Base-by-base conservation (phyloP, 2,797 vertebrate species). In the Fringilla coelebs region DNA sequence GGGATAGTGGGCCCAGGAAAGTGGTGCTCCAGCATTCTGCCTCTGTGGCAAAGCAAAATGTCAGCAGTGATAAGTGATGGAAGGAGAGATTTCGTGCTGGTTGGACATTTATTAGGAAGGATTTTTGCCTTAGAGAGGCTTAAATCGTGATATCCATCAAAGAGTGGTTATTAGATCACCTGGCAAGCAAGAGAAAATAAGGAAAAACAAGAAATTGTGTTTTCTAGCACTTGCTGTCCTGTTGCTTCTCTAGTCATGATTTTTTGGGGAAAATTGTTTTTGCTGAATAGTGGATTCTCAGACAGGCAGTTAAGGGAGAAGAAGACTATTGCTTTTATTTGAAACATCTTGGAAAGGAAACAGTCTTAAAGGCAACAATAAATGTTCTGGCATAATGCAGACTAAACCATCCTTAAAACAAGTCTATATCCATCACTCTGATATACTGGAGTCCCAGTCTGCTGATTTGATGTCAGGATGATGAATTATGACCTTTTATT, bases 391-490 rank as follows among this genome's bases (percentile, higher is more conserved):
- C 81, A 45, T 91, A 93, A 93, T 84, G 93, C 90, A 94, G 90
- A 82, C 88, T 96, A 92, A 94, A 95, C 88, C 75, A 10, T 87
- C 67, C 92, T 93, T 96, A 89, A 93, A 95, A 55, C 80, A 71
- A 86, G 90, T 93, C 94, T 90, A n/a, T 95, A 93, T 94, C 93
- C 90, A 92, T 96, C 94, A 92, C 75, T 91, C 67, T 94, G 93
- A 93, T 95, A 79, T 67, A 93, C 86, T 82, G 77, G 94, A 96
- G 92, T 95, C 90, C 90, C 88, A 92, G 68, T 94, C 90, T 95
- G 93, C 94, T 95, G 96, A 95, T 93, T 81, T 96, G 94, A 95
- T 96, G 96, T 94, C 95, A 95, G 92, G 49, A 92, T 95, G 95
- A 96, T 96, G 95, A 93, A 95, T 96, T 88, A 93, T 51, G 70